Percentiles rank a stretch among this genome's conserved stretches.
phyloP scores from a whole-genome alignment of 1,140 invertebrate species.

The Holotrichia oblita region DNA sequence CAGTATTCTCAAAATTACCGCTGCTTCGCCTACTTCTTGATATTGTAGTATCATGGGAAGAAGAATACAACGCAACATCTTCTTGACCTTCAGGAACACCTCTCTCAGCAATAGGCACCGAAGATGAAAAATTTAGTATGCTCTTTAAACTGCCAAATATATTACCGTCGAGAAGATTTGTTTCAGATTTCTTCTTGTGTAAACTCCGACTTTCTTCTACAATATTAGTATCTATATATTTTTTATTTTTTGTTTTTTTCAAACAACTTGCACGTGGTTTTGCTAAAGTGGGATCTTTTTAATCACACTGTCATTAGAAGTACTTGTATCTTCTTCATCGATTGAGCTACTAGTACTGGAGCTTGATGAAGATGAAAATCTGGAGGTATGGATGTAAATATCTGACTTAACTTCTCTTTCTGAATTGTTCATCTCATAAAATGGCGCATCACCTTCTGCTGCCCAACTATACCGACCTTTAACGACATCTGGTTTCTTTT shows the following conservation, averaged over 20 bases:
- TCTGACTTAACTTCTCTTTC: slow-evolving; percentile 71
- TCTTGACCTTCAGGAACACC: slow-evolving; percentile 74
- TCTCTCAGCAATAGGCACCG: slow-evolving; percentile 70
- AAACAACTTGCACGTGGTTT: slow-evolving; percentile 66
- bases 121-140: slow-evolving; percentile 71
- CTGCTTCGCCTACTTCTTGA: slow-evolving; percentile 33
- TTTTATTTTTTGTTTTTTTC: slow-evolving; percentile 68
- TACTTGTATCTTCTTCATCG: slow-evolving; percentile 57
- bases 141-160: slow-evolving; percentile 74
- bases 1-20: slow-evolving; percentile 29
- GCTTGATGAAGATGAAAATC: slow-evolving; percentile 57
- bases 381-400: slow-evolving; percentile 60
- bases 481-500: slow-evolving; percentile 66
- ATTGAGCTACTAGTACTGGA: slow-evolving; percentile 57
- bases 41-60: slow-evolving; percentile 51
- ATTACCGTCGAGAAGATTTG: slow-evolving; percentile 65
- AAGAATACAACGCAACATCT: slow-evolving; percentile 63
- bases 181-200: slow-evolving; percentile 62
- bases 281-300: slow-evolving; percentile 57
- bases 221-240: slow-evolving; percentile 70
- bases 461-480: slow-evolving; percentile 81
- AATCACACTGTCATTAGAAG: slow-evolving; percentile 42
- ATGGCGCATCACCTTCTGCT: slow-evolving; percentile 70
- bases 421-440: slow-evolving; percentile 60
- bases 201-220: slow-evolving; percentile 66